phyloP scores from a whole-genome alignment of 1,140 invertebrate genomes.

The Yoshiicerus persimilis region DNA sequence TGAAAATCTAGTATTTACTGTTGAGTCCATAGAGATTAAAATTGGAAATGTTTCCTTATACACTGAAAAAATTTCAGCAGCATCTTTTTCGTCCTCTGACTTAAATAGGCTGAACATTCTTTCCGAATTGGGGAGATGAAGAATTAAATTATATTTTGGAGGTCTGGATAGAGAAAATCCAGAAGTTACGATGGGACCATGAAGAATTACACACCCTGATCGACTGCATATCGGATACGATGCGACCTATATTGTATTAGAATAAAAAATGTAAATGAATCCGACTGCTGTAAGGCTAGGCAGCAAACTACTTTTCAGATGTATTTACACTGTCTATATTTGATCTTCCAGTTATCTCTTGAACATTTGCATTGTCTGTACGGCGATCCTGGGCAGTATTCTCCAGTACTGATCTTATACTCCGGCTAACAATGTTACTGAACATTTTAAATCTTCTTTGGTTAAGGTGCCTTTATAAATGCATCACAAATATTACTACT shows the following conservation, averaged over 20 bases:
- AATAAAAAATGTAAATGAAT: background rate
- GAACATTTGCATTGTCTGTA: background rate
- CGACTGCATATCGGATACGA: constrained; percentile 11
- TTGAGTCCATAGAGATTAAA: background rate
- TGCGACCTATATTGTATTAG: background rate
- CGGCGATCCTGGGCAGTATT: background rate
- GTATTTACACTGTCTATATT: constrained; percentile 6
- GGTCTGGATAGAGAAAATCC: background rate
- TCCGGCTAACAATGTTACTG: background rate
- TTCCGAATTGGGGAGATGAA: constrained; percentile 30
- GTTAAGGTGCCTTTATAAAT: too few relatives aligned
- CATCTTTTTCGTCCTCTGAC: background rate
- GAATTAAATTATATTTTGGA: constrained; percentile 30
- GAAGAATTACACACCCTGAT: constrained; percentile 27
- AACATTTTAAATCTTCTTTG: background rate
- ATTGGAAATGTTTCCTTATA: constrained; percentile 23
- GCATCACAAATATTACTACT: too few relatives aligned
- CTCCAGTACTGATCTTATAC: background rate
- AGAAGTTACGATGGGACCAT: constrained; percentile 15
- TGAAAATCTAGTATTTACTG: background rate
- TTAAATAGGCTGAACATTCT: constrained; percentile 37
- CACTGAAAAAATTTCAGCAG: background rate
- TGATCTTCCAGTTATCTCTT: background rate
- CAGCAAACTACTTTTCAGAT: background rate
- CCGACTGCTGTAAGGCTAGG: background rate